These are phyloP conservation scores for Hypotaenidia okinawae DNA, from an alignment of 2,797 vertebrate species.

Conservation along the genomic window DNA sequence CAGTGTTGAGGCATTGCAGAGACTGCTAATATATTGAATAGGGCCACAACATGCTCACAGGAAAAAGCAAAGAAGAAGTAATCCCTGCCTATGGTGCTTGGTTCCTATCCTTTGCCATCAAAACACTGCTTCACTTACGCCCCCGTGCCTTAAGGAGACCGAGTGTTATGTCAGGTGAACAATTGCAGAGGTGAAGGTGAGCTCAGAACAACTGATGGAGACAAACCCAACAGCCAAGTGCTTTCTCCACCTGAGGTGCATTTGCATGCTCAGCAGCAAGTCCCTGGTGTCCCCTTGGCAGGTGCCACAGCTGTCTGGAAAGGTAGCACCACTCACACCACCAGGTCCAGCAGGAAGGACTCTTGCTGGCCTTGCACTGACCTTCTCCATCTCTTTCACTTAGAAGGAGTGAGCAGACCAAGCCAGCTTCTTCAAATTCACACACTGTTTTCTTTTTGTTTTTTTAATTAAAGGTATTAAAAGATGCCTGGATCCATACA, in stretches of 20 bases:
- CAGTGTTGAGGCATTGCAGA: not conserved
- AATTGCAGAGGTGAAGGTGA: not conserved
- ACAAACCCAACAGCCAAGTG: not conserved
- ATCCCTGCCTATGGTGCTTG: not conserved
- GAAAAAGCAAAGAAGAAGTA: not conserved
- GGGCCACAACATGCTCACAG: not conserved
- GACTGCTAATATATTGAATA: not conserved
- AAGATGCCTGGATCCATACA: not conserved
- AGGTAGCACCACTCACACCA: fast-evolving
- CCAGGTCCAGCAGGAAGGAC: fast-evolving
- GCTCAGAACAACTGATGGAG: not conserved
- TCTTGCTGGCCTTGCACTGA: not conserved
- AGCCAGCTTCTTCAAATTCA: not conserved
- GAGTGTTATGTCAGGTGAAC: fast-evolving
- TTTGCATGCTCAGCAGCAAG: fast-evolving
- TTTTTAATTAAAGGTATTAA: not conserved
- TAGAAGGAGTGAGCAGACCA: not conserved
- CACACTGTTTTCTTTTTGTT: not conserved
- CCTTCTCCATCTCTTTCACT: not conserved
- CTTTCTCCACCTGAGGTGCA: not conserved
- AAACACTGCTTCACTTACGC: not conserved
- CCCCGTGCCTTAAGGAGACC: not conserved
- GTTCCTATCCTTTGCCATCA: not conserved
- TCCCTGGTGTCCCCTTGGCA: not conserved
- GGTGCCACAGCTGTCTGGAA: not conserved